Conservation (phyloP, 92 coral and sea anemone genomes). For the Meandrina meandrites region DNA sequence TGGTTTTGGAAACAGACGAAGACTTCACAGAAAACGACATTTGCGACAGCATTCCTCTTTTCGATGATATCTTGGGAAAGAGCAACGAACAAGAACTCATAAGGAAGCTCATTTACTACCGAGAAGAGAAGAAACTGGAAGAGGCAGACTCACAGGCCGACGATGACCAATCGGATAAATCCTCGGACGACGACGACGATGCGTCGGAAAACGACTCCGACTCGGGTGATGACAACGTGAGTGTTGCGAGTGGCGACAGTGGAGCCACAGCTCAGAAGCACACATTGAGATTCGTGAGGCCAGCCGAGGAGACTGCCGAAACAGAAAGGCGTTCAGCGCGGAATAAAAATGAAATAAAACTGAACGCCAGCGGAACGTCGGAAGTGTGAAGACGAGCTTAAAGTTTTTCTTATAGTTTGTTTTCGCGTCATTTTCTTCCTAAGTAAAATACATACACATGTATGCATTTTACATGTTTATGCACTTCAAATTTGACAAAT, state of each 20-base stretch:
- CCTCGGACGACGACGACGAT: slow-evolving; percentile 39
- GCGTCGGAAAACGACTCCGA: slow-evolving; percentile 48
- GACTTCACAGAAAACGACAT: slow-evolving; percentile 90
- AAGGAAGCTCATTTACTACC: slow-evolving; percentile 63
- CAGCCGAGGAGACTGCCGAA: slow-evolving; percentile 22
- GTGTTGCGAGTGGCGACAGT: slow-evolving; percentile 26
- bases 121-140: slow-evolving; percentile 58
- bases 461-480: background rate
- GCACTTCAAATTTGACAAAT: background rate
- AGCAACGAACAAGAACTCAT: slow-evolving; percentile 70
- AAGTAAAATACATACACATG: background rate
- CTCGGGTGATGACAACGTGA: slow-evolving; percentile 47
- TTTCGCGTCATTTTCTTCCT: background rate
- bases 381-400: slow-evolving; percentile 18
- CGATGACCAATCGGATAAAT: slow-evolving; percentile 31
- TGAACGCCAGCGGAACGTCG: slow-evolving; percentile 27
- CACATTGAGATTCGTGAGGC: slow-evolving; percentile 8
- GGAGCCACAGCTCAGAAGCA: background rate
- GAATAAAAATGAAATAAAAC: background rate
- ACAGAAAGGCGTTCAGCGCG: background rate
- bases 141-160: slow-evolving; percentile 45
- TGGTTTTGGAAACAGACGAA: slow-evolving; percentile 87
- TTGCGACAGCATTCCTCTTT: slow-evolving; percentile 91
- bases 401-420: too few relatives aligned
- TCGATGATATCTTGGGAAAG: slow-evolving; percentile 75